phyloP scores from a whole-genome alignment of 2,888 invertebrate species.

The Agrotis puta region DNA sequence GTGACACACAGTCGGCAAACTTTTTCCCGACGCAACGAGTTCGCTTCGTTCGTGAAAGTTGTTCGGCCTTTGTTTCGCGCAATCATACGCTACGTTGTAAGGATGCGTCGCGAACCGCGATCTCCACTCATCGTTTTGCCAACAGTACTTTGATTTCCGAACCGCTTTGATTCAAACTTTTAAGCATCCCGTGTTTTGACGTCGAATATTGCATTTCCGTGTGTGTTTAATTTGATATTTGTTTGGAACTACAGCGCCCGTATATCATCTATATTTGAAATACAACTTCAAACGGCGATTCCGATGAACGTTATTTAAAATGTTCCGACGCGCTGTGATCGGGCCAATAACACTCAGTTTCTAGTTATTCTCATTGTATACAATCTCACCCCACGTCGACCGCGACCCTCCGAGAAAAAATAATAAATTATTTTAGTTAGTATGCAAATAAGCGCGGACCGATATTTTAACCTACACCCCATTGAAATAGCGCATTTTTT shows the following conservation, averaged over 20 bases:
- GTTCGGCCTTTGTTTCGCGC: constrained; percentile 84
- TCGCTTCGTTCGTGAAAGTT: constrained; percentile 78
- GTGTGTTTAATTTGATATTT: constrained; percentile 85
- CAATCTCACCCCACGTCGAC: constrained; percentile 83
- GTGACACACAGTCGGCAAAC: constrained; percentile 81
- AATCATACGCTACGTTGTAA: constrained; percentile 89
- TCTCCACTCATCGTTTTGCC: constrained; percentile 83
- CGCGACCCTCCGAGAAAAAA: constrained; percentile 89
- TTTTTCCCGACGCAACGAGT: constrained; percentile 83
- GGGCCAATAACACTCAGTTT: constrained; percentile 88
- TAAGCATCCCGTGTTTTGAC: constrained; percentile 86
- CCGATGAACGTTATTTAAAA: constrained; percentile 79
- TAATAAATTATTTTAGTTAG: constrained; percentile 91
- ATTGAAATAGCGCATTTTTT: constrained; percentile 83
- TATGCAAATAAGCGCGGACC: constrained; percentile 90
- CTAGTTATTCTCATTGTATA: constrained; percentile 87
- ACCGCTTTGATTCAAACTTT: constrained; percentile 89
- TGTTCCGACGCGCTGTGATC: constrained; percentile 79
- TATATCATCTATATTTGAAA: constrained; percentile 75
- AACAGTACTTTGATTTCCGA: constrained; percentile 87
- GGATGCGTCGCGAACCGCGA: constrained; percentile 83
- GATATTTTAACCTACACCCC: constrained; percentile 90
- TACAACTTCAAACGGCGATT: constrained; percentile 74
- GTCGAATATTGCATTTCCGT: constrained; percentile 87
- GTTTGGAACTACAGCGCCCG: constrained; percentile 77